These are phyloP conservation scores for Anastatus disparis DNA, from an alignment of 1,140 invertebrate genomes.

Conservation along the genomic window DNA sequence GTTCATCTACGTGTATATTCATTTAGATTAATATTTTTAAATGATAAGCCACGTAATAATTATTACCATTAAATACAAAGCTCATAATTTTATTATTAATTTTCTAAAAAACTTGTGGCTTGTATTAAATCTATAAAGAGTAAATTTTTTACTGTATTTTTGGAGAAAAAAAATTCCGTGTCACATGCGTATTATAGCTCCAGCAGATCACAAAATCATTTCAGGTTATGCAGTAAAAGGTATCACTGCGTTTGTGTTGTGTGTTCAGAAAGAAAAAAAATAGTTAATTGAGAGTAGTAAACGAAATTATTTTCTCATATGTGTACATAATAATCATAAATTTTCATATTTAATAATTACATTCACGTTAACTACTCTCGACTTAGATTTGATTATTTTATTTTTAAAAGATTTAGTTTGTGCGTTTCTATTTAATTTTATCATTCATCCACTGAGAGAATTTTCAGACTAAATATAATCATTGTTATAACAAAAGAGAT, in stretches of 20 bases:
- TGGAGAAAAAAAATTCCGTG: conserved; percentile 15
- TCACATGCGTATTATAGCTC: conserved; percentile 48
- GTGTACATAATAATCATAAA: conserved; percentile 14
- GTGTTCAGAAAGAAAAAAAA: conserved; percentile 39
- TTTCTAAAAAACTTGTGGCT: conserved; percentile 13
- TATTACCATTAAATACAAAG: background rate
- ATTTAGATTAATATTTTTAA: conserved; percentile 18
- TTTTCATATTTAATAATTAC: background rate
- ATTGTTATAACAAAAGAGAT: too few species aligned
- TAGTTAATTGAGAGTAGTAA: conserved; percentile 33
- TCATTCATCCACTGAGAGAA: conserved; percentile 39
- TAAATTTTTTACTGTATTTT: conserved; percentile 33
- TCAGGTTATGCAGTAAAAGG: conserved; percentile 58
- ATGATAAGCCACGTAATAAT: conserved; percentile 11
- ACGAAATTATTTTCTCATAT: conserved; percentile 10
- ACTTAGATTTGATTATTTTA: conserved; percentile 14
- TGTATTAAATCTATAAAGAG: background rate
- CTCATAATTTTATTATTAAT: background rate
- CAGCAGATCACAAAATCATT: conserved; percentile 56
- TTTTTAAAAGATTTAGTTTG: conserved; percentile 34
- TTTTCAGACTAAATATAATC: conserved; percentile 14
- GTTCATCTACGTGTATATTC: conserved; percentile 22
- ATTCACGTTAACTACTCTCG: conserved; percentile 32
- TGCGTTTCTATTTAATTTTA: conserved; percentile 34
- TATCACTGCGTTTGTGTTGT: conserved; percentile 58